A percentile compares a stretch with the other conserved stretches of the same genome.
phyloP scores from a whole-genome alignment of 2,888 invertebrate species.

The Ophion slaviceki region DNA sequence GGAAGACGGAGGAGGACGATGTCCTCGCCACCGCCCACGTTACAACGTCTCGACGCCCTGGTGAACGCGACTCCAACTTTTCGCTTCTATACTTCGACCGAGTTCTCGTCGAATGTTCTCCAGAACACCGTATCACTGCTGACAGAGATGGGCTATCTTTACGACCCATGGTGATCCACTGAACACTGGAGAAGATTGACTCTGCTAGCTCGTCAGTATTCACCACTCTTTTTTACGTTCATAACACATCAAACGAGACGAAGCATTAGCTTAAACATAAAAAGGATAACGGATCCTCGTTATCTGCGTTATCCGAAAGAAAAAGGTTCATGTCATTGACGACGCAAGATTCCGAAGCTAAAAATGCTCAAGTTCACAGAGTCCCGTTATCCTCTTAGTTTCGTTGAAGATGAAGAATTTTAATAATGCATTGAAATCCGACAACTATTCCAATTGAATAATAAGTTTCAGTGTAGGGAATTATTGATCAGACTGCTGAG shows the following conservation, averaged over 20 bases:
- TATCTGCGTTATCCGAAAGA: not conserved
- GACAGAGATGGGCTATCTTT: slow-evolving; percentile 1
- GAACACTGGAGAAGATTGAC: not conserved
- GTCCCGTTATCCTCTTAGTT: not conserved
- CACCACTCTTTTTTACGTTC: slow-evolving; percentile 9
- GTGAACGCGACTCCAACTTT: slow-evolving; percentile 38
- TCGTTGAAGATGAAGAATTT: slow-evolving; percentile 8
- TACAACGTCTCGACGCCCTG: slow-evolving; percentile 53
- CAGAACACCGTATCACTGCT: not conserved
- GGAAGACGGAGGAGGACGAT: slow-evolving; percentile 58
- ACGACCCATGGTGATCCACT: slow-evolving; percentile 3
- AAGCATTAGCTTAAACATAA: not conserved
- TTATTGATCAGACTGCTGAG: slow-evolving; percentile 49
- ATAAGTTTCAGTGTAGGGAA: slow-evolving; percentile 25
- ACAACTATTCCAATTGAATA: slow-evolving; percentile 10
- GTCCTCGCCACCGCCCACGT: slow-evolving; percentile 70
- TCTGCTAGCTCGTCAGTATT: not conserved
- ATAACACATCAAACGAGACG: not conserved
- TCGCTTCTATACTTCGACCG: slow-evolving; percentile 27
- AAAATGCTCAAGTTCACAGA: not conserved
- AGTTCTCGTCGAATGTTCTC: slow-evolving; percentile 5
- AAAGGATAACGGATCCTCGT: not conserved
- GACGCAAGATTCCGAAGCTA: not conserved
- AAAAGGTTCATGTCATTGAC: not conserved
- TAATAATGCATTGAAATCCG: slow-evolving; percentile 21